A percentile compares a stretch with the other conserved stretches of the same genome.
Evolutionary conservation across 2,113 vertebrate species (phyloP).

Genomic region (Poeciliopsis turrubarensis): DNA sequence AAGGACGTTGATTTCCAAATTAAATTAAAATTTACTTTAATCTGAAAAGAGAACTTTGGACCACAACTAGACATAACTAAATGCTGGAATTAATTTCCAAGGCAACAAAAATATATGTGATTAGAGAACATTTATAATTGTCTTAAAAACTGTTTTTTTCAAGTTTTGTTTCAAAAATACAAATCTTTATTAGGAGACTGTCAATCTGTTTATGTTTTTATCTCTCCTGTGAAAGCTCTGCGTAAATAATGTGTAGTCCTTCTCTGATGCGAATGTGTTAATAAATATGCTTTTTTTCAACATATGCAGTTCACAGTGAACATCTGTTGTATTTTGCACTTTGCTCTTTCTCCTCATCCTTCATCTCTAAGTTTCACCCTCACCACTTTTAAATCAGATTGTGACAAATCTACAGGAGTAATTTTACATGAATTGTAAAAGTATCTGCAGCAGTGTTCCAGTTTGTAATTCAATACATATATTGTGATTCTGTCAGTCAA

Average conservation of each 20-base stretch:
- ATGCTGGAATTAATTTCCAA: too few species aligned
- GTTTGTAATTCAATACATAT: not conserved
- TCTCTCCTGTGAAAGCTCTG: not conserved
- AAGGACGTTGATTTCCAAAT: too few species aligned
- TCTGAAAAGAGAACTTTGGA: too few species aligned
- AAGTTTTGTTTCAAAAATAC: too few species aligned
- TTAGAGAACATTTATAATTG: too few species aligned
- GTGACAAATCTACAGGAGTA: conserved; percentile 29
- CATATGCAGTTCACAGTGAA: conserved; percentile 22
- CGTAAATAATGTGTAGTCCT: conserved; percentile 13
- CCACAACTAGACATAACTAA: too few species aligned
- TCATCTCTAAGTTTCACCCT: conserved; percentile 1
- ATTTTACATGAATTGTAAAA: conserved; percentile 14
- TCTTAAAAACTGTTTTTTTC: too few species aligned
- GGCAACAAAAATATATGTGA: too few species aligned
- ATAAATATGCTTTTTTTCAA: conserved; percentile 28
- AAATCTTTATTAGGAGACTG: too few species aligned
- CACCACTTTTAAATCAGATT: conserved; percentile 42
- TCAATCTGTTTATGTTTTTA: not conserved
- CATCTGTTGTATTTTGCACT: conserved; percentile 38
- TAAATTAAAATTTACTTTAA: too few species aligned
- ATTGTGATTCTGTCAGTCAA: not conserved
- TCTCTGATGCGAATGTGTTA: conserved; percentile 25
- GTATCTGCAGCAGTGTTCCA: not conserved
- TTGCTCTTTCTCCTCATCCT: conserved; percentile 25